Conservation (phyloP, 2,888 invertebrate genomes). For the Agriopis leucophaearia region DNA sequence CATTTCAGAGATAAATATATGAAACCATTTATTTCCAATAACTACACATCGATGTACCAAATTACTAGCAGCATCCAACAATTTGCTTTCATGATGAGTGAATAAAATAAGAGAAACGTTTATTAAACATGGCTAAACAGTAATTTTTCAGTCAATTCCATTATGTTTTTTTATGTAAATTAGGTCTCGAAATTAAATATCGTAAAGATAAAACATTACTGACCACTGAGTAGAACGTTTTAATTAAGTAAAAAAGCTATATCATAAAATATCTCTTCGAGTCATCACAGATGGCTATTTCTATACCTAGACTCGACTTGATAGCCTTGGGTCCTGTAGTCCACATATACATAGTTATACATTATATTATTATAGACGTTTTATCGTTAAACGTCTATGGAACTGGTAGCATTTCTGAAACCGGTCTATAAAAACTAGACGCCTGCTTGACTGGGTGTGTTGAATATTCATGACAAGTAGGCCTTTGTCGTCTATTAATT, state of each 20-base stretch:
- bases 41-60: too few relatives aligned
- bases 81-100: too few relatives aligned
- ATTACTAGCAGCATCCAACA: too few relatives aligned
- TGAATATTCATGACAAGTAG: conserved; percentile 20
- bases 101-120: too few relatives aligned
- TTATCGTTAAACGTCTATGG: conserved; percentile 44
- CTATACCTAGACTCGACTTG: conserved; percentile 58
- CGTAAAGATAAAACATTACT: too few relatives aligned
- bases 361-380: conserved; percentile 36
- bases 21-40: too few relatives aligned
- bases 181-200: too few relatives aligned
- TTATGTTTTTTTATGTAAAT: too few relatives aligned
- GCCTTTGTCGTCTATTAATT: conserved; percentile 9
- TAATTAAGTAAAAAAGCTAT: conserved; percentile 8
- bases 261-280: conserved; percentile 23
- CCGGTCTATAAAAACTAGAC: conserved; percentile 35
- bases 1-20: too few relatives aligned
- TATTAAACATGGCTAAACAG: too few relatives aligned
- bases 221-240: too few relatives aligned
- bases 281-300: conserved; percentile 50
- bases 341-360: conserved; percentile 17
- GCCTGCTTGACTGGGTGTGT: conserved; percentile 9
- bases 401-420: conserved; percentile 32
- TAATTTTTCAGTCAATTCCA: too few relatives aligned
- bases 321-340: conserved; percentile 64